These are phyloP conservation scores for Aphidoletes aphidimyza DNA, from an alignment of 2,888 invertebrate genomes.

Conservation along the genomic window DNA sequence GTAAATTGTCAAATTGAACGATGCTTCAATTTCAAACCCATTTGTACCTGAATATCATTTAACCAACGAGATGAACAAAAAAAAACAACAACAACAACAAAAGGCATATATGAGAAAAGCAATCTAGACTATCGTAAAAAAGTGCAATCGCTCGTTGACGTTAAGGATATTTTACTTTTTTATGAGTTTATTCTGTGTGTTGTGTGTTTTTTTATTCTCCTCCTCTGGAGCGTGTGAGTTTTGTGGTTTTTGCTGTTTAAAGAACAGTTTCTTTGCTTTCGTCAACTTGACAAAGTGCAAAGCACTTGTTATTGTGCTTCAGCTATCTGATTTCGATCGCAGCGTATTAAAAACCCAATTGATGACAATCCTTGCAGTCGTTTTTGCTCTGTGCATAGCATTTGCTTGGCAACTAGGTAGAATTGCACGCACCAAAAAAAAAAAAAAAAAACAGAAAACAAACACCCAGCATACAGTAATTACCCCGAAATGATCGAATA, in stretches of 20 bases:
- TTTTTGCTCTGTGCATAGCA: neutral
- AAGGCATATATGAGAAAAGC: too few species aligned
- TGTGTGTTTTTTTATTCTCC: too few species aligned
- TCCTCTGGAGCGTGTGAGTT: conserved; percentile 27
- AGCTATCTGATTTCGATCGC: neutral
- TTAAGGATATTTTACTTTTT: too few species aligned
- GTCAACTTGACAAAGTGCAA: neutral
- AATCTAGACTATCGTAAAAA: too few species aligned
- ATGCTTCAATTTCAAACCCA: neutral
- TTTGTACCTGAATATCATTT: neutral
- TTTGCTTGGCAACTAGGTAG: neutral
- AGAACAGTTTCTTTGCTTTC: neutral
- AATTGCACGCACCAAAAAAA: neutral
- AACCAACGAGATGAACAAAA: neutral
- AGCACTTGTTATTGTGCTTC: neutral
- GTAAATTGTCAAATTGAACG: neutral
- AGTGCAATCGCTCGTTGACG: too few species aligned
- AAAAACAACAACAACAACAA: neutral
- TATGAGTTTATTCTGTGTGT: too few species aligned
- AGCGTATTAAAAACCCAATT: neutral
- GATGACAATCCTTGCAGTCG: neutral
- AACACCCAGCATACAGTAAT: conserved; percentile 39
- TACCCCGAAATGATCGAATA: too few species aligned
- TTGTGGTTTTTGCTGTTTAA: neutral
- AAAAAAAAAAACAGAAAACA: neutral